Base-by-base conservation (phyloP, 2,888 invertebrate species). In the Drosophila vallismaia region DNA sequence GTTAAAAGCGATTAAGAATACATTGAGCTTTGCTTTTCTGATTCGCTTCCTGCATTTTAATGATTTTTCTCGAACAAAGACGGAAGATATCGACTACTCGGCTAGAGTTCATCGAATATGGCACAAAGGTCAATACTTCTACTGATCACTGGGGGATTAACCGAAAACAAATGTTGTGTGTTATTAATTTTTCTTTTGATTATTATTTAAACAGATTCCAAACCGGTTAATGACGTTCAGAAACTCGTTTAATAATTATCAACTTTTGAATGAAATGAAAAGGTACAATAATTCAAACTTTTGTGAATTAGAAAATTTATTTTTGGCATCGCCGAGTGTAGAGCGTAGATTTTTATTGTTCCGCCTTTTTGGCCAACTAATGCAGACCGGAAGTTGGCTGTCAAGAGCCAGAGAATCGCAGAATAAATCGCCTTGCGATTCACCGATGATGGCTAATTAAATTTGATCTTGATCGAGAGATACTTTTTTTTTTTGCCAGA, bases 91-190 rank as follows among this genome's bases (percentile, higher is more conserved):
- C 38, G 53, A 29, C 48, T 38, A 68, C 46, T 14, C 44, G 53
- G 33, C 48, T 38, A 68, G 75, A 74, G 55, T 44, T 44, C 53
- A 46, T 33, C 36, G 31, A 46, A 54, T 72, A 84, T 82, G 58
- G 82, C 88, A 58, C 82, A 88, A 82, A 82, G 82, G 82, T 82
- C 87, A 86, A 86, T 75, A 71, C 69, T 75, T 84, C 78, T 36
- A 49, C 78, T 36, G 44, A 52, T 55, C 49, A 36, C 7, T 49
- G 38, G 70, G 55, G 70, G 38, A 45, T 64, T 68, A 38, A 54
- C 64, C 38, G 31, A 54, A 58, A 29, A 42, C 58, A 31, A 48
- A 58, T 59, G 33, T 24, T 62, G 40, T n/a, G 4, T 71, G 48
- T 9, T 26, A 50, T 49, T 50, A 29, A 67, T 64, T 52, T 64